These are phyloP conservation scores for Stichodactyla helianthus DNA, from an alignment of 64 coral and sea anemone genomes.

Conservation along the genomic window DNA sequence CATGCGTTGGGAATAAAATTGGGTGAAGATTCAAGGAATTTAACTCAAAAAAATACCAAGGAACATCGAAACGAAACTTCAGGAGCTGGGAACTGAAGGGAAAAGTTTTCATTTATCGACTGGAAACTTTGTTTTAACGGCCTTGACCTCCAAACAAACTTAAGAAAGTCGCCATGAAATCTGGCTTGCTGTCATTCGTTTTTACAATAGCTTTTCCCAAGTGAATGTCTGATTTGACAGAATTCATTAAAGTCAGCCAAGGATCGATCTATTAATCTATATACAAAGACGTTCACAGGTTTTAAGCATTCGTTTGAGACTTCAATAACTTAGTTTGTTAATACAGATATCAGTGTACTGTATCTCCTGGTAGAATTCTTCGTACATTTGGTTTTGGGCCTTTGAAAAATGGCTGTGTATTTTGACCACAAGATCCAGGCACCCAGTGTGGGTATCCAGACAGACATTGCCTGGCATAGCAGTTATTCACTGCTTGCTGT, in stretches of 20 bases:
- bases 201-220: conserved; percentile 11
- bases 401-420: conserved; percentile 75
- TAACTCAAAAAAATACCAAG: background rate
- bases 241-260: background rate
- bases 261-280: background rate
- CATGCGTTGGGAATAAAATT: conserved; percentile 22
- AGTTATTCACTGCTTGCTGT: conserved; percentile 78
- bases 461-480: conserved; percentile 82
- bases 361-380: background rate
- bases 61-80: background rate
- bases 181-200: background rate
- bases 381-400: background rate
- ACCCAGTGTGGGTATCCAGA: conserved; percentile 74
- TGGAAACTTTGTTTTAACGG: background rate
- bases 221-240: background rate
- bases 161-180: background rate
- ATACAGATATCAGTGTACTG: background rate
- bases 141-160: background rate
- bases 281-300: background rate
- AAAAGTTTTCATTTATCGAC: background rate
- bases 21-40: conserved; percentile 9
- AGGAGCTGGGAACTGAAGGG: background rate
- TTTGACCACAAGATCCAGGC: conserved; percentile 92
- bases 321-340: background rate
- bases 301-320: background rate